Conservation (phyloP, 2,888 invertebrate genomes). For the Amiota minor region DNA sequence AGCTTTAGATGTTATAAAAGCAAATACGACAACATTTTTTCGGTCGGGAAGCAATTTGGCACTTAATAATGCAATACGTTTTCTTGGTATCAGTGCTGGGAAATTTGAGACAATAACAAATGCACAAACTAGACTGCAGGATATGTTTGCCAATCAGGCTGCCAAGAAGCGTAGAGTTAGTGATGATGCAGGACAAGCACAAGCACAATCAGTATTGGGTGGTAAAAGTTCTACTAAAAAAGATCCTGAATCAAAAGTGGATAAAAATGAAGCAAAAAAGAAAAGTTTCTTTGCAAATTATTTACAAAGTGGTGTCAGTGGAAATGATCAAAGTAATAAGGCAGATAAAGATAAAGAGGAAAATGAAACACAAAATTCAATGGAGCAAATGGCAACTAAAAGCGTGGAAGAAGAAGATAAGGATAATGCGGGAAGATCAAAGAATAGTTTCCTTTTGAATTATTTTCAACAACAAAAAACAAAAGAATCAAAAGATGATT, state of each 20-base stretch:
- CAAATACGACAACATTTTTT: slow-evolving; percentile 74
- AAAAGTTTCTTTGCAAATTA: slow-evolving; percentile 58
- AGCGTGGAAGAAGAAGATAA: no score
- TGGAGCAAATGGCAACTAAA: not conserved
- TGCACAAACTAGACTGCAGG: slow-evolving; percentile 76
- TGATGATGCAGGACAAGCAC: slow-evolving; percentile 41
- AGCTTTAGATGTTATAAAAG: slow-evolving; percentile 80
- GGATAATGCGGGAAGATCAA: not conserved
- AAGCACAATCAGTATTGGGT: slow-evolving; percentile 13
- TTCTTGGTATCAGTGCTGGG: slow-evolving; percentile 84
- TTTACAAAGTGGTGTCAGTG: slow-evolving; percentile 39
- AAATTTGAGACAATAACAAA: slow-evolving; percentile 81
- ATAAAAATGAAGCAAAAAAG: slow-evolving; percentile 45
- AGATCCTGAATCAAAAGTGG: slow-evolving; percentile 36
- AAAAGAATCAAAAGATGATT: not conserved
- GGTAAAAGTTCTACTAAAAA: slow-evolving; percentile 33
- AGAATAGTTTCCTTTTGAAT: slow-evolving; percentile 13
- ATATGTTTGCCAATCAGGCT: slow-evolving; percentile 76
- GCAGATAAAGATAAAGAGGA: not conserved
- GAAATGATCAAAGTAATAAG: not conserved
- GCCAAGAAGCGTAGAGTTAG: slow-evolving; percentile 59
- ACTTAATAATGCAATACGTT: slow-evolving; percentile 77
- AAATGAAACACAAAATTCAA: not conserved
- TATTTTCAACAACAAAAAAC: slow-evolving; percentile 2
- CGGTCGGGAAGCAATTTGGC: slow-evolving; percentile 61